Evolutionary conservation across 2,797 vertebrate species (phyloP), one percentile per base, ranked within the genome.

Genomic region (Decapterus maruadsi): DNA sequence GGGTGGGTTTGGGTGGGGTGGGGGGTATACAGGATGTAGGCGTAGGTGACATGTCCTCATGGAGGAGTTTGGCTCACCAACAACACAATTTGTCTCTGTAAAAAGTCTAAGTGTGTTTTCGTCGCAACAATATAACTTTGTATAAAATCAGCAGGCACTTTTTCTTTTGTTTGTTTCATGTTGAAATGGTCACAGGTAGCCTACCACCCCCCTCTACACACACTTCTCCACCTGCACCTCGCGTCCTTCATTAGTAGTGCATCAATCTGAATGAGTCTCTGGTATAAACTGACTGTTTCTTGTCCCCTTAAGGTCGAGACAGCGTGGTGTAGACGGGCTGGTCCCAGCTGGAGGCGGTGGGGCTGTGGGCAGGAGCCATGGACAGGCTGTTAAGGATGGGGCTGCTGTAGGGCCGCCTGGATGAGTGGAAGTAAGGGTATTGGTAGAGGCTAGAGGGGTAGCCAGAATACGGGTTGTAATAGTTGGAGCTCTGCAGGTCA

Each of bases 281-380:
- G 76, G 81, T 77, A 68, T 22, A 22, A 72, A 73, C 48, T 40
- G 73, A 83, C 50, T 19, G 70, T 63, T 26, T 78, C 60, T 67
- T 45, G 56, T 62, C 71, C 82, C 83, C 80, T 90, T 94, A 99
- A 78, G 97, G 98, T 85, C 98, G 72, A 74, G 96, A 98, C 89
- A 99, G 93, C 8, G 97, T 98, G 67, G 98, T 99, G 90, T 99
- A 99, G 90, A 99, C 96, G 0, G 98, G 97, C 93, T 99, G 98
- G 81, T 99, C 98, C 98, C 98, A 99, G 94, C 93, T 96, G 76
- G 93, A 84, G 68, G 96, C 85, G 0, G 93, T 92, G 69, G 98
- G 97, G 92, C 97, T 98, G 95, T 99, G 98, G 40, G 97, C 91
- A 0, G 97, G 95, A 0, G 97, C 97, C 92, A 98, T 96, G 64